Evolutionary conservation across 2,888 invertebrate genomes (phyloP).

Genomic region (Adelognathus sp.): DNA sequence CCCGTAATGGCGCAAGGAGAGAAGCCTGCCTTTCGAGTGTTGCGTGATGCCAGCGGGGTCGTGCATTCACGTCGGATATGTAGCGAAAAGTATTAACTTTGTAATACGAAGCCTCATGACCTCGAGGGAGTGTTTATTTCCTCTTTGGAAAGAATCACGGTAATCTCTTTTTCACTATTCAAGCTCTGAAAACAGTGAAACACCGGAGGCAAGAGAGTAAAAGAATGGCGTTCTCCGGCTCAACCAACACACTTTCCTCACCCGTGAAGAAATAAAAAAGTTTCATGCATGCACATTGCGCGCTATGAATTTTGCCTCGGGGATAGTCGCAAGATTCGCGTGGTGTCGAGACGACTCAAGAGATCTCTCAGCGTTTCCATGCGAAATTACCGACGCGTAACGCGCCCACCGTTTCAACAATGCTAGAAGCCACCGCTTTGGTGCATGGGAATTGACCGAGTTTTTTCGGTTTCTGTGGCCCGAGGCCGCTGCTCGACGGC

Average conservation of each 20-base stretch:
- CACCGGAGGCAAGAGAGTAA: neutral
- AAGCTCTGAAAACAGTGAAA: neutral
- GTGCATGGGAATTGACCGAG: slow-evolving; percentile 63
- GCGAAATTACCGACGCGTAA: slow-evolving; percentile 57
- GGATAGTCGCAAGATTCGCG: slow-evolving; percentile 38
- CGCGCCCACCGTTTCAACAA: slow-evolving; percentile 45
- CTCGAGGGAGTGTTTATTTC: neutral
- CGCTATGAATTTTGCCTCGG: slow-evolving; percentile 32
- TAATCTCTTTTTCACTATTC: neutral
- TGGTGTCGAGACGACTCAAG: slow-evolving; percentile 15
- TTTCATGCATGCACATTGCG: slow-evolving; percentile 41
- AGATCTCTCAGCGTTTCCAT: slow-evolving; percentile 34
- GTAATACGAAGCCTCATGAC: neutral
- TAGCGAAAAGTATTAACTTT: neutral
- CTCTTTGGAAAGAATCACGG: neutral
- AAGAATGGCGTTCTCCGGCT: slow-evolving; percentile 12
- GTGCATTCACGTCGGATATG: neutral
- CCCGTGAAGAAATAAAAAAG: neutral
- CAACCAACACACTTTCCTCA: slow-evolving; percentile 42
- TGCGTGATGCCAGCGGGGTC: neutral
- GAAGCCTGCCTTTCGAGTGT: neutral
- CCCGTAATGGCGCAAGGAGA: neutral
- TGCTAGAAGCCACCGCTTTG: slow-evolving; percentile 20
- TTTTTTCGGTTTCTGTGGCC: slow-evolving; percentile 53
- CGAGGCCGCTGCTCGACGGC: slow-evolving; percentile 26